Conservation (phyloP, 2,888 invertebrate genomes). For the Andrena camellia region DNA sequence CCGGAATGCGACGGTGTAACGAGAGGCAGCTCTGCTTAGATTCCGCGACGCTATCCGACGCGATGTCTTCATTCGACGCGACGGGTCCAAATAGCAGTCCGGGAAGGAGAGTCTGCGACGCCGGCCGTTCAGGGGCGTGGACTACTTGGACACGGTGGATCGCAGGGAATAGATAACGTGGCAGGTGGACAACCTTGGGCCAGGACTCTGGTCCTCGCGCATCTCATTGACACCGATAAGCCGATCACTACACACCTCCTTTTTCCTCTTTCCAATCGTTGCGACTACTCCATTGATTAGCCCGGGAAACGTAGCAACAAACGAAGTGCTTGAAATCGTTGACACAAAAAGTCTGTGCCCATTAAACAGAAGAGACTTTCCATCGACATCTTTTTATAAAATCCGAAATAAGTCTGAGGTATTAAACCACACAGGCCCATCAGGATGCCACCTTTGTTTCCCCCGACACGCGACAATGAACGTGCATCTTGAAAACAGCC, state of each 20-base stretch:
- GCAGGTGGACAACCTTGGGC: constrained; percentile 79
- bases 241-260: constrained; percentile 51
- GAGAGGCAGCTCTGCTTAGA: constrained; percentile 46
- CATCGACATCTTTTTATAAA: too few relatives aligned
- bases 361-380: too few relatives aligned
- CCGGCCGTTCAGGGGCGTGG: constrained; percentile 61
- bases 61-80: constrained; percentile 67
- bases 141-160: constrained; percentile 59
- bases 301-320: too few relatives aligned
- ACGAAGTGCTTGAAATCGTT: too few relatives aligned
- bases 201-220: constrained; percentile 70
- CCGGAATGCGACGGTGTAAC: constrained; percentile 45
- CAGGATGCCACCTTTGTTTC: too few relatives aligned
- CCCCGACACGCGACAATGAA: too few relatives aligned
- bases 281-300: not conserved
- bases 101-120: constrained; percentile 47
- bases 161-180: constrained; percentile 60
- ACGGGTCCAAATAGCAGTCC: constrained; percentile 42
- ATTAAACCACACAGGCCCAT: too few relatives aligned
- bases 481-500: too few relatives aligned
- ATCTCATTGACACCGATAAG: constrained; percentile 78
- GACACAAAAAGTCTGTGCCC: too few relatives aligned
- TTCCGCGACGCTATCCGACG: constrained; percentile 52
- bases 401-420: too few relatives aligned
- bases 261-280: not conserved